Evolutionary conservation across 1,140 invertebrate genomes (phyloP).

Genomic region (Penaeus chinensis): DNA sequence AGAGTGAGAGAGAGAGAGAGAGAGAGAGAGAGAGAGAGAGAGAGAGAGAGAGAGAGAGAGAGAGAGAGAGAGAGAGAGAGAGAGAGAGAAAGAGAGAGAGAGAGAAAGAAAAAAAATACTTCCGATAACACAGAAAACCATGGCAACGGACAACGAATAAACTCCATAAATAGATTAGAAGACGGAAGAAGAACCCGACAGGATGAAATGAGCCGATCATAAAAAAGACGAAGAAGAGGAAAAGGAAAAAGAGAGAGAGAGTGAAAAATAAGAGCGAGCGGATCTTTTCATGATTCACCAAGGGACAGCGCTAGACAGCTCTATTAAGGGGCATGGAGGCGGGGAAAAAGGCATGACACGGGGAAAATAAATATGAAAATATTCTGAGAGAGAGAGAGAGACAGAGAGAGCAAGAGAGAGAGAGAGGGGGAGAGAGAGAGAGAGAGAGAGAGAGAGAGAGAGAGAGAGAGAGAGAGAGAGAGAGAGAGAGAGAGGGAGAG

Average conservation of each 20-base stretch:
- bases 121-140: no score
- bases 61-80: slow-evolving; percentile 24
- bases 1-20: slow-evolving; percentile 34
- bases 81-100: slow-evolving; percentile 36
- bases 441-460: slow-evolving; percentile 1
- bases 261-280: slow-evolving; percentile 10
- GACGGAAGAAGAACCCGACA: no score
- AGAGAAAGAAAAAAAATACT: no score
- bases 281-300: background rate
- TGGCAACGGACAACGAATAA: no score
- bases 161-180: no score
- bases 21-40: slow-evolving; percentile 19
- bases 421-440: background rate
- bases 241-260: no score
- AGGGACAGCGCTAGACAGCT: slow-evolving; percentile 7
- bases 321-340: background rate
- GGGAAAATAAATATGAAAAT: background rate
- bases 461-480: slow-evolving; percentile 15
- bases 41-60: background rate
- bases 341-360: background rate
- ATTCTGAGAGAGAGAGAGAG: background rate
- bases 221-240: no score
- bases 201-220: no score
- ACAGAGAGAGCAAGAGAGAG: slow-evolving; percentile 32
- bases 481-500: background rate